These are phyloP conservation scores for Ursus arctos DNA, from an alignment of 2,113 vertebrate species.

Conservation along the genomic window DNA sequence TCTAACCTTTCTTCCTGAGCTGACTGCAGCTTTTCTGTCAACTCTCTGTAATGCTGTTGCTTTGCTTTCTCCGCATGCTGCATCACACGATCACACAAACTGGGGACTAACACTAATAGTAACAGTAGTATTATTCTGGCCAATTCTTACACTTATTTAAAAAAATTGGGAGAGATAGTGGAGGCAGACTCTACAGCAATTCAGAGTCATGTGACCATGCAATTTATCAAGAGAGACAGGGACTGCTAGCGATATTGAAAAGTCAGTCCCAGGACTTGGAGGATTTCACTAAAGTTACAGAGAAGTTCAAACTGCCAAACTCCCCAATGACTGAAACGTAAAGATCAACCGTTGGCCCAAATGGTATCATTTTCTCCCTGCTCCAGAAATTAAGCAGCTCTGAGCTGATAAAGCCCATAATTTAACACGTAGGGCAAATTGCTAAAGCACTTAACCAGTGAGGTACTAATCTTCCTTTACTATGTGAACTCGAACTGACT, in stretches of 20 bases:
- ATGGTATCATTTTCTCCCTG: constrained; percentile 74
- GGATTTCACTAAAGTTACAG: constrained; percentile 57
- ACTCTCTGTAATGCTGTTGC: not conserved
- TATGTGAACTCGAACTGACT: constrained; percentile 71
- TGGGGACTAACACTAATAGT: not conserved
- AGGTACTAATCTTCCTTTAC: constrained; percentile 80
- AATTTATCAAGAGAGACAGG: constrained; percentile 20
- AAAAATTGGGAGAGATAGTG: not conserved
- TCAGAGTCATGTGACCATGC: constrained; percentile 3
- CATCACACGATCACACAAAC: not conserved
- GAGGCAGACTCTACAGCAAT: not conserved
- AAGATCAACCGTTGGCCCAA: constrained; percentile 60
- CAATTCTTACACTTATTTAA: constrained; percentile 12
- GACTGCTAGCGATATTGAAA: constrained; percentile 21
- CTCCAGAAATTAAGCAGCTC: constrained; percentile 80
- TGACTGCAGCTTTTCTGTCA: not conserved
- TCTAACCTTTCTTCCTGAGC: not conserved
- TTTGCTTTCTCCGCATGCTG: not conserved
- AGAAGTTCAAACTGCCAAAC: constrained; percentile 36
- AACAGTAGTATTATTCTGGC: not conserved
- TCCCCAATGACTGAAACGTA: constrained; percentile 10
- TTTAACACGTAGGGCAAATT: constrained; percentile 81
- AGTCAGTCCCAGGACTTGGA: constrained; percentile 2
- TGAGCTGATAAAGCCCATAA: constrained; percentile 80
- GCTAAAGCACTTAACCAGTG: constrained; percentile 80